phyloP scores from a whole-genome alignment of 2,797 vertebrate species.

The Dromococcyx pavoninus region DNA sequence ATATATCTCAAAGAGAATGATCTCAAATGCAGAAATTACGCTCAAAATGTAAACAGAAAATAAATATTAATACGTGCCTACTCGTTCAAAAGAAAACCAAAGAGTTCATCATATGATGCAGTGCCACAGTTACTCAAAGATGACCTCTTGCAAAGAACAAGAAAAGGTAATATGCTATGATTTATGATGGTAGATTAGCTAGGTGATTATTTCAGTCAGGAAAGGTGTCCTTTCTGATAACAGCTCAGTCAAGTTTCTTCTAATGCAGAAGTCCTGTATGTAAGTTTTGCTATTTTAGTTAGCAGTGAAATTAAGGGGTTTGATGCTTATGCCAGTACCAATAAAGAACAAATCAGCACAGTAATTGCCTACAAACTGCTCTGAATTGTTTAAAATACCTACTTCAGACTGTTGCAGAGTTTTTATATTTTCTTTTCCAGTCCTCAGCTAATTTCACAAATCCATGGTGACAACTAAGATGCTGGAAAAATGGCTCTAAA shows the following conservation, averaged over 20 bases:
- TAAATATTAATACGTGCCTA: not conserved
- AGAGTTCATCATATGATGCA: not conserved
- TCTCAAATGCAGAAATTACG: not conserved
- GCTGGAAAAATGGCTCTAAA: not conserved
- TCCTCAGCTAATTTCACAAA: not conserved
- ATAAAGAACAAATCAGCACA: not conserved
- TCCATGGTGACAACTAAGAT: not conserved
- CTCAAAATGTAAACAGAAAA: constrained; percentile 24
- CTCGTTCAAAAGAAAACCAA: constrained; percentile 4
- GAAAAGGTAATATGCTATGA: constrained; percentile 26
- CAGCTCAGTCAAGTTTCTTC: constrained; percentile 13
- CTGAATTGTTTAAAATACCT: not conserved
- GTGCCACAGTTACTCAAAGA: not conserved
- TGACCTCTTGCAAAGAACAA: constrained; percentile 28
- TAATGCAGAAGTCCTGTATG: not conserved
- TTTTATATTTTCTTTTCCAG: not conserved
- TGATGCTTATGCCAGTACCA: not conserved
- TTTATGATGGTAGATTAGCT: constrained; percentile 46
- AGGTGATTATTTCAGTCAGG: constrained; percentile 20
- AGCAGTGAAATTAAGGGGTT: constrained; percentile 4
- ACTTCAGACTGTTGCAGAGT: not conserved
- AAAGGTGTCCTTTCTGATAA: constrained; percentile 58
- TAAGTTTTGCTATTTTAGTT: not conserved
- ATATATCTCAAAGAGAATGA: not conserved
- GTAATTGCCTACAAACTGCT: not conserved